A percentile compares a stretch with the other conserved stretches of the same genome.
phyloP scores from a whole-genome alignment of 2,113 vertebrate species.

The Charina bottae region DNA sequence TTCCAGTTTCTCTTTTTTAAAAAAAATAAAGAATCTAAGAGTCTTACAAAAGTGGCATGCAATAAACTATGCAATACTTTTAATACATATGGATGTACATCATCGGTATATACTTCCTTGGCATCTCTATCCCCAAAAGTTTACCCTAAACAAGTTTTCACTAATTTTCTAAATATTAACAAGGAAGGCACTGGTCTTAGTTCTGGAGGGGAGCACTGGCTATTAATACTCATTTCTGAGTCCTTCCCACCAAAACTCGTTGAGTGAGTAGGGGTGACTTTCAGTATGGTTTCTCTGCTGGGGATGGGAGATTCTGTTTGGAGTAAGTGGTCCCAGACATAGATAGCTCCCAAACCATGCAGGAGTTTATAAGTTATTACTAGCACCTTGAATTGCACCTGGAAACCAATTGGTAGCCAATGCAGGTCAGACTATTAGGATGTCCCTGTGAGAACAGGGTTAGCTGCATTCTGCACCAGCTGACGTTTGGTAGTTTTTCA shows the following conservation, averaged over 20 bases:
- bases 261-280: not conserved
- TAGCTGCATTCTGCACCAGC: too few relatives aligned
- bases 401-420: too few relatives aligned
- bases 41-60: not conserved
- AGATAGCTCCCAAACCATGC: too few relatives aligned
- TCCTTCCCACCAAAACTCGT: not conserved
- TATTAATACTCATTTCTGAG: not conserved
- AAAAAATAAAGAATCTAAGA: not conserved
- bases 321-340: too few relatives aligned
- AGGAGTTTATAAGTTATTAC: too few relatives aligned
- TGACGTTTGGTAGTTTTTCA: too few relatives aligned
- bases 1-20: not conserved
- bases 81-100: not conserved
- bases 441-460: too few relatives aligned
- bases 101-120: not conserved
- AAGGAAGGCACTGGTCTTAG: not conserved
- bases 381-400: too few relatives aligned
- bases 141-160: not conserved
- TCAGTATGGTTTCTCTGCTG: too few relatives aligned
- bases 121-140: not conserved
- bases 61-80: not conserved
- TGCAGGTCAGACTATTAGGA: too few relatives aligned
- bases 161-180: not conserved
- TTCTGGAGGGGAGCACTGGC: not conserved
- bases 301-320: too few relatives aligned